phyloP scores from a whole-genome alignment of 2,797 vertebrate species.

The Danio jaintianensis region DNA sequence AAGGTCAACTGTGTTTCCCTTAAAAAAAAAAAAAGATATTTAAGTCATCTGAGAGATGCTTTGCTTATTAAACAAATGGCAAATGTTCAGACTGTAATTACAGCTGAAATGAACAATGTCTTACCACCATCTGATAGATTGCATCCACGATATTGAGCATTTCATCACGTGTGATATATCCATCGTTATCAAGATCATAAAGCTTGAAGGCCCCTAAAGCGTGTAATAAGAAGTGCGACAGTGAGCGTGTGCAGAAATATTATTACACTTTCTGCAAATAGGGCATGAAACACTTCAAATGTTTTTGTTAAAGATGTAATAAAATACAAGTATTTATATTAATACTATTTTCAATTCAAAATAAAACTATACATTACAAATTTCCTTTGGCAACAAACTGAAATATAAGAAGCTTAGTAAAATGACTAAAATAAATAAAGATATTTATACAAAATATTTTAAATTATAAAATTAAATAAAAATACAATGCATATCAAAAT shows the following conservation, averaged over 20 bases:
- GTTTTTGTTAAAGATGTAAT: no score
- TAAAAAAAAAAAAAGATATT: neutral
- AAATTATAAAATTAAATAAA: no score
- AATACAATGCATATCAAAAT: no score
- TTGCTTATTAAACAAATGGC: neutral
- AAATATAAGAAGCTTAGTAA: no score
- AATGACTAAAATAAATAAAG: no score
- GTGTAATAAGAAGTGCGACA: neutral
- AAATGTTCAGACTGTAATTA: neutral
- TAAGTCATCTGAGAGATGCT: neutral
- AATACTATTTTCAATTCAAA: no score
- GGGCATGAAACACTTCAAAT: neutral
- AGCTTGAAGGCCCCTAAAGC: conserved; percentile 95
- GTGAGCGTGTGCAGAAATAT: conserved; percentile 1
- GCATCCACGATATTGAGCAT: conserved; percentile 98
- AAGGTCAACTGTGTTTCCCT: conserved; percentile 97
- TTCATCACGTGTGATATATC: conserved; percentile 96
- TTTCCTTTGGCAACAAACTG: no score
- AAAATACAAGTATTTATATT: no score
- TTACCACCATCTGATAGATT: conserved; percentile 99
- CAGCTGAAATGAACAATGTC: conserved; percentile 58
- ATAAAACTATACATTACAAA: no score
- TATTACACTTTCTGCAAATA: neutral
- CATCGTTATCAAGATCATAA: conserved; percentile 94
- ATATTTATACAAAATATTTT: no score